phyloP scores from a whole-genome alignment of 2,888 invertebrate species.

The Therioaphis trifolii region DNA sequence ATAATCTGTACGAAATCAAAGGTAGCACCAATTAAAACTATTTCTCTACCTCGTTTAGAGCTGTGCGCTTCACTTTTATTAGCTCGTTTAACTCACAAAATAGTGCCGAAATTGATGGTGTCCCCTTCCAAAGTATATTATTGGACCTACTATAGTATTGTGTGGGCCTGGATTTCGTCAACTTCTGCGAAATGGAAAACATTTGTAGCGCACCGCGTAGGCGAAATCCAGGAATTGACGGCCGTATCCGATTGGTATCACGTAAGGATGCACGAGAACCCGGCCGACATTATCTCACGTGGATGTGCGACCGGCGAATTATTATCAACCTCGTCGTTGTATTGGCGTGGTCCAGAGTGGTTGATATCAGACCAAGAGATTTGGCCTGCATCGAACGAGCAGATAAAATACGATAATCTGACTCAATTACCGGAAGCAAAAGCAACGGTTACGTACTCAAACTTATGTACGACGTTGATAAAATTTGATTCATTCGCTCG shows the following conservation, averaged over 20 bases:
- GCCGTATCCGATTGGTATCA: not conserved
- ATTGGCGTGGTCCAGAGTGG: conserved; percentile 1
- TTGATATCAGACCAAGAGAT: not conserved
- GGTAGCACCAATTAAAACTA: too few relatives aligned
- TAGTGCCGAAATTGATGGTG: not conserved
- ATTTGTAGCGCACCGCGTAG: not conserved
- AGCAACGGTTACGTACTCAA: too few relatives aligned
- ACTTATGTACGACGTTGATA: too few relatives aligned
- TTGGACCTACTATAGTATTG: not conserved
- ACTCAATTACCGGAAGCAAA: too few relatives aligned
- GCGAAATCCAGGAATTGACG: not conserved
- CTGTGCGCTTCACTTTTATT: not conserved
- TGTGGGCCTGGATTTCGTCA: not conserved
- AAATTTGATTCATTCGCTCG: too few relatives aligned
- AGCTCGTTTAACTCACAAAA: not conserved
- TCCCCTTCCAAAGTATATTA: not conserved
- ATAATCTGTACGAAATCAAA: too few relatives aligned
- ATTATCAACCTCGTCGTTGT: not conserved
- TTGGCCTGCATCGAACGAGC: not conserved
- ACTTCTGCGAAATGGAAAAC: not conserved
- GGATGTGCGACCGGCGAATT: not conserved
- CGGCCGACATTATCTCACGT: not conserved
- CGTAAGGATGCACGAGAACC: not conserved
- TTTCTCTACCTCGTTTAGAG: too few relatives aligned
- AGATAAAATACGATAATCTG: too few relatives aligned